These are phyloP conservation scores for Scaptomyza hsui DNA, from an alignment of 1,140 invertebrate genomes.

Conservation along the genomic window DNA sequence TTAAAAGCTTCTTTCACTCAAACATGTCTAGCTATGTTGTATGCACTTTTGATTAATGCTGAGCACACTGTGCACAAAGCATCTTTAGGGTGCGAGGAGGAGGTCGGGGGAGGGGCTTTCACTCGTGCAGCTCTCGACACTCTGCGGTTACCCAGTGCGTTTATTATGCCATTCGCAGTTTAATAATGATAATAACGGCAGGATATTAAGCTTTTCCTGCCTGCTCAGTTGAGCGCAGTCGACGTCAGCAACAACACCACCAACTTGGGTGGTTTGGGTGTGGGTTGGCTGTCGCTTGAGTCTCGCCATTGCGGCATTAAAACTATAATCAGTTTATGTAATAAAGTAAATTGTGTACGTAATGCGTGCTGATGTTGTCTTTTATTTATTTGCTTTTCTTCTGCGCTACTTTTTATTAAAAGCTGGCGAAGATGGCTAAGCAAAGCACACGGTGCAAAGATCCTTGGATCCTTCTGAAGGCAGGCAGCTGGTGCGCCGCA, in stretches of 20 bases:
- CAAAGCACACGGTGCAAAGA: slow-evolving; percentile 6
- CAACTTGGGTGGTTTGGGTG: slow-evolving; percentile 11
- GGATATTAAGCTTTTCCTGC: slow-evolving; percentile 82
- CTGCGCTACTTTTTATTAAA: slow-evolving; percentile 76
- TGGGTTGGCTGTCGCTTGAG: slow-evolving; percentile 10
- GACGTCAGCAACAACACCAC: slow-evolving; percentile 11
- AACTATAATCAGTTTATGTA: slow-evolving; percentile 83
- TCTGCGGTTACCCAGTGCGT: slow-evolving; percentile 72
- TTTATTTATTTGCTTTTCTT: slow-evolving; percentile 81
- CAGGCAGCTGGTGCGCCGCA: slow-evolving; percentile 47
- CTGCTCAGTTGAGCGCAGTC: slow-evolving; percentile 33
- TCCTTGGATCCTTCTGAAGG: background rate
- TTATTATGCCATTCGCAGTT: slow-evolving; percentile 82
- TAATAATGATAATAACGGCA: slow-evolving; percentile 81
- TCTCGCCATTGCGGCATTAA: slow-evolving; percentile 62
- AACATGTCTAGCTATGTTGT: too few relatives aligned
- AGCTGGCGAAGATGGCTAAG: slow-evolving; percentile 63
- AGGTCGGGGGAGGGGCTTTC: too few relatives aligned
- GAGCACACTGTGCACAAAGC: slow-evolving; percentile 42
- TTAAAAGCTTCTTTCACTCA: too few relatives aligned
- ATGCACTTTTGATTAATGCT: background rate
- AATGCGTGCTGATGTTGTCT: slow-evolving; percentile 78
- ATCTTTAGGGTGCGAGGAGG: slow-evolving; percentile 26
- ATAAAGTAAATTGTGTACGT: slow-evolving; percentile 83
- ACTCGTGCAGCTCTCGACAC: slow-evolving; percentile 41